Conservation (phyloP, 2,113 vertebrate genomes). For the Gasterosteus nipponicus region DNA sequence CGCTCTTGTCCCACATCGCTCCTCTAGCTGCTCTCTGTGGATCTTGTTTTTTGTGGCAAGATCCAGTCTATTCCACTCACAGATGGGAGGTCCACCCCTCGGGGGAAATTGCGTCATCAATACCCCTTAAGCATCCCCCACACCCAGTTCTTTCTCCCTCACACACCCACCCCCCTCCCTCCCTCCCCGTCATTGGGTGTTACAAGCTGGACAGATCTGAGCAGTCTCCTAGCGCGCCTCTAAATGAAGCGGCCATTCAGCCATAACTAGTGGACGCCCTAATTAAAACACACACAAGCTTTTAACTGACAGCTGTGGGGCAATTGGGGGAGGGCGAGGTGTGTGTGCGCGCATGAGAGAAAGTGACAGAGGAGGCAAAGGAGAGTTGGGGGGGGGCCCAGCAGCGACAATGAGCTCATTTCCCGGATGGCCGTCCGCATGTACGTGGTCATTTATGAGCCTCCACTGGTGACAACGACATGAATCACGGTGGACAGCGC, state of each 20-base stretch:
- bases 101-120: constrained; percentile 71
- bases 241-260: constrained; percentile 73
- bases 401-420: constrained; percentile 48
- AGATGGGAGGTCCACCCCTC: constrained; percentile 73
- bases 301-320: constrained; percentile 63
- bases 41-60: constrained; percentile 30
- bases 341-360: background rate
- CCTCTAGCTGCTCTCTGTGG: constrained; percentile 1
- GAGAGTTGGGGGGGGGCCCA: background rate
- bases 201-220: constrained; percentile 49
- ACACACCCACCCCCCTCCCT: background rate
- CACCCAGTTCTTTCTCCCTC: constrained; percentile 43
- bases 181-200: background rate
- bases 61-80: constrained; percentile 60
- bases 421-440: constrained; percentile 14
- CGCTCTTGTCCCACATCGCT: constrained; percentile 21
- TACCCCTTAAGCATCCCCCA: constrained; percentile 69
- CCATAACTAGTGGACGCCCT: constrained; percentile 63
- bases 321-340: constrained; percentile 9
- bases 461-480: constrained; percentile 9
- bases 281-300: constrained; percentile 74
- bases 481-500: constrained; percentile 23
- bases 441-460: constrained; percentile 31
- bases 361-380: constrained; percentile 37
- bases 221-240: constrained; percentile 39